A percentile compares a stretch with the other conserved stretches of the same genome.
Evolutionary conservation across 2,113 vertebrate species (phyloP).

Genomic region (Scytalopus superciliaris): DNA sequence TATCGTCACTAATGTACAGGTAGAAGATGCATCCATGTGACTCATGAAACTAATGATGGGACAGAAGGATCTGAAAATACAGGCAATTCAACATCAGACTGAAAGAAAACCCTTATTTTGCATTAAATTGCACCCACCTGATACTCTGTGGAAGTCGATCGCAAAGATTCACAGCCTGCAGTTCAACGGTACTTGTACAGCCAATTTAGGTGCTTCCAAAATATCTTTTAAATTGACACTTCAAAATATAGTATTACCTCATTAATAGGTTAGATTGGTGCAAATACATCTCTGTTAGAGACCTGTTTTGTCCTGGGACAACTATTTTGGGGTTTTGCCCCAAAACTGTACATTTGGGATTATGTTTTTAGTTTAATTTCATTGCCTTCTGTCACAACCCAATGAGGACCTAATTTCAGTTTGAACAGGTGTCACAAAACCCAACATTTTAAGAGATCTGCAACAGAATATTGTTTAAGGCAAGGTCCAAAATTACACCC

Average conservation of each 20-base stretch:
- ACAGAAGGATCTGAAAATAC: background rate
- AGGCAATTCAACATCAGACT: background rate
- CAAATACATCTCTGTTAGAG: background rate
- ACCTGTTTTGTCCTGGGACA: background rate
- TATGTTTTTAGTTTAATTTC: background rate
- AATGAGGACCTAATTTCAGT: background rate
- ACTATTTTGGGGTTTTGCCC: background rate
- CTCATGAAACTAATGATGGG: background rate
- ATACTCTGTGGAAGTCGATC: background rate
- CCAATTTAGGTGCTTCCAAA: background rate
- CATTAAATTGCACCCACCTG: background rate
- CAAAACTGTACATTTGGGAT: background rate
- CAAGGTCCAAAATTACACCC: background rate
- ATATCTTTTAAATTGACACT: background rate
- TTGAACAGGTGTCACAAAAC: background rate
- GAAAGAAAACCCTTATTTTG: background rate
- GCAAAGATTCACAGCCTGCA: background rate
- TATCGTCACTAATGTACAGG: constrained; percentile 18
- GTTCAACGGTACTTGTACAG: background rate
- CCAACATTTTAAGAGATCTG: background rate
- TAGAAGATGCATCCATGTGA: background rate
- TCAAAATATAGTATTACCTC: background rate
- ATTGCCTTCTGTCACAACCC: background rate
- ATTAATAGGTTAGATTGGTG: background rate
- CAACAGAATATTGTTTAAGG: background rate